Conservation (phyloP, 2,888 invertebrate species). For the Baccha elongata region DNA sequence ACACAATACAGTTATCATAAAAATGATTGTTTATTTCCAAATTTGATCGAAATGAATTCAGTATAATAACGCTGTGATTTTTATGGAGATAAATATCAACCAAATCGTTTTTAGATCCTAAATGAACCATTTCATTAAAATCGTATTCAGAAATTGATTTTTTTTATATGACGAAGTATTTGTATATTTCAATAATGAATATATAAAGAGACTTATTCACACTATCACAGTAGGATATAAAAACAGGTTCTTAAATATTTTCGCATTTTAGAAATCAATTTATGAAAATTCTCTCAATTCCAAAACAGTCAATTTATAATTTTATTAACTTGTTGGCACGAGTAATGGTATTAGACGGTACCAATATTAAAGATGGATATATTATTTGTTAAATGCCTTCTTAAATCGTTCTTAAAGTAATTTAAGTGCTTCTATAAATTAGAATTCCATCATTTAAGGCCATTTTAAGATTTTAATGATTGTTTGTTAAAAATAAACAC, state of each 20-base stretch:
- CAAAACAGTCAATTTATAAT: constrained; percentile 7
- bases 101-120: constrained; percentile 7
- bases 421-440: constrained; percentile 29
- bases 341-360: background rate
- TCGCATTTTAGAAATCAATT: background rate
- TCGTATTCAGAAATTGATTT: constrained; percentile 16
- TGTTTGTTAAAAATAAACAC: no score
- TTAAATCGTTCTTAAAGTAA: constrained; percentile 3
- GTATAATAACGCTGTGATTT: background rate
- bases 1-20: constrained; percentile 40
- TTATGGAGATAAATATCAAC: constrained; percentile 25
- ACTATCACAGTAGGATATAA: background rate
- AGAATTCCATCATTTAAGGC: constrained; percentile 3
- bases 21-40: constrained; percentile 51
- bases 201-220: constrained; percentile 26
- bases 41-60: constrained; percentile 37
- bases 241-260: constrained; percentile 22
- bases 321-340: background rate
- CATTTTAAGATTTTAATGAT: background rate
- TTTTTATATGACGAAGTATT: background rate
- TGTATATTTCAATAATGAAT: constrained; percentile 47
- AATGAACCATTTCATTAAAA: constrained; percentile 33
- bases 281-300: background rate
- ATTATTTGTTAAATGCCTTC: background rate
- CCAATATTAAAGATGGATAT: background rate